These are phyloP conservation scores for Polyploca ridens DNA, from an alignment of 2,888 invertebrate species.

Conservation along the genomic window DNA sequence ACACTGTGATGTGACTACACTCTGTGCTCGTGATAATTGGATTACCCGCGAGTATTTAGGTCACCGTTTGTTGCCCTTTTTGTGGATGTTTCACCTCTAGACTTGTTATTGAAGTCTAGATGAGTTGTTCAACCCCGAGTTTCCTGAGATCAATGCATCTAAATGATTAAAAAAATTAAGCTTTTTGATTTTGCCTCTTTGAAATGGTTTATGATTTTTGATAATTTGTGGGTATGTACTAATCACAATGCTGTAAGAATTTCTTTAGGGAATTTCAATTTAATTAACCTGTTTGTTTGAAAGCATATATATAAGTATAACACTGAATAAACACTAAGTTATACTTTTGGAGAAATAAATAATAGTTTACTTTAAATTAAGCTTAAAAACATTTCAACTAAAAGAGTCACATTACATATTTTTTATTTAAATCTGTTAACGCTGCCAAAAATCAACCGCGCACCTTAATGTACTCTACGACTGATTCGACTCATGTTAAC, in stretches of 20 bases:
- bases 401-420: not conserved
- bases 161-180: too few species aligned
- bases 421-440: not conserved
- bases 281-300: too few species aligned
- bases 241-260: too few species aligned
- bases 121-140: conserved; percentile 40
- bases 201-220: too few species aligned
- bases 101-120: conserved; percentile 50
- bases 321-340: too few species aligned
- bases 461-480: not conserved
- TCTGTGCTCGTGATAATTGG: conserved; percentile 64
- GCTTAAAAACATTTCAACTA: not conserved
- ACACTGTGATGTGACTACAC: conserved; percentile 22
- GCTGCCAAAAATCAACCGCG: not conserved
- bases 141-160: conserved; percentile 35
- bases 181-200: not conserved
- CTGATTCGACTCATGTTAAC: not conserved
- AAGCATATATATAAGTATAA: too few species aligned
- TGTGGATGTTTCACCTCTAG: conserved; percentile 58
- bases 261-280: too few species aligned
- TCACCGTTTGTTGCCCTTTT: conserved; percentile 66
- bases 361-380: too few species aligned
- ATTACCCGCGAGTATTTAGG: conserved; percentile 69
- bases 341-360: too few species aligned
- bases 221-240: too few species aligned